Percentiles rank a stretch among this genome's conserved stretches.
Evolutionary conservation across 2,888 invertebrate genomes (phyloP).

Genomic region (Callyntrura guangdongensis): DNA sequence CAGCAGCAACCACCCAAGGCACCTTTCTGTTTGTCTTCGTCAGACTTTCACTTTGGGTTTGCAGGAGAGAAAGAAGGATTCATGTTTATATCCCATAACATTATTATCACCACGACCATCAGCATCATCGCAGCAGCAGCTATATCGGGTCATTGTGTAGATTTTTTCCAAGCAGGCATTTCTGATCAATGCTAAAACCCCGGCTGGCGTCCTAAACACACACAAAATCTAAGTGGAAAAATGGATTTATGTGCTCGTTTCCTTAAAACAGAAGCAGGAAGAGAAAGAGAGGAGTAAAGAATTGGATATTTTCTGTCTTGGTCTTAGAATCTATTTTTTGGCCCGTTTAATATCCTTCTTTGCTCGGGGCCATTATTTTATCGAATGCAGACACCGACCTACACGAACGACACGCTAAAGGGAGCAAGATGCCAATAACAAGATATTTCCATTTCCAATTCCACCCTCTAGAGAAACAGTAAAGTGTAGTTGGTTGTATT

Average conservation of each 20-base stretch:
- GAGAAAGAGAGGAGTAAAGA: background rate
- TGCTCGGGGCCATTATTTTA: slow-evolving; percentile 25
- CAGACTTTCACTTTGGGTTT: no score
- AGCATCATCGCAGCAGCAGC: no score
- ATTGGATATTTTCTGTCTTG: slow-evolving; percentile 4
- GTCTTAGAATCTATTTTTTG: background rate
- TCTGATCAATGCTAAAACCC: no score
- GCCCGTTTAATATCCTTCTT: background rate
- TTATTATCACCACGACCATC: no score
- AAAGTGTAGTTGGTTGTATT: background rate
- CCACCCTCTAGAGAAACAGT: background rate
- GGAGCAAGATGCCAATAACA: slow-evolving; percentile 26
- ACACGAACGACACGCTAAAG: background rate
- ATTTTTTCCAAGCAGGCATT: no score
- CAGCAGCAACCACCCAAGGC: no score
- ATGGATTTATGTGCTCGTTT: background rate
- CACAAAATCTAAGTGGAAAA: background rate
- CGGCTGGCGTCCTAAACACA: background rate
- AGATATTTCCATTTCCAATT: background rate
- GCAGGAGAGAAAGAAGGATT: no score
- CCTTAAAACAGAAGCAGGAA: background rate
- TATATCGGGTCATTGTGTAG: no score
- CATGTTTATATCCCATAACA: no score
- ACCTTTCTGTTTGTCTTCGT: no score
- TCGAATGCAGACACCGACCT: background rate